Evolutionary conservation across 2,797 vertebrate genomes (phyloP), one percentile per base, ranked within the genome.

Genomic region (Hydrophis major): DNA sequence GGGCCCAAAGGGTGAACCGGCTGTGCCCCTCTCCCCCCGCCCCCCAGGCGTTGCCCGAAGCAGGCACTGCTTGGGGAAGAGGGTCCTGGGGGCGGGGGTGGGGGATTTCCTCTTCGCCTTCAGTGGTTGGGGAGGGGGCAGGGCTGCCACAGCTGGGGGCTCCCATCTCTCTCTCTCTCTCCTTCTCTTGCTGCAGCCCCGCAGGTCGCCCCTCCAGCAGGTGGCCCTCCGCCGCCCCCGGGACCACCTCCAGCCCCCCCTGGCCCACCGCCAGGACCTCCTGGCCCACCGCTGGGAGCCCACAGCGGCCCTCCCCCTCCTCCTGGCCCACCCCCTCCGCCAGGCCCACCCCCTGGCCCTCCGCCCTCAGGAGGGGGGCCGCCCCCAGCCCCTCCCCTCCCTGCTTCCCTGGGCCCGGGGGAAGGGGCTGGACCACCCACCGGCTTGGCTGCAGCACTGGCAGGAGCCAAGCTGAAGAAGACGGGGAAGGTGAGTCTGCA

Each of bases 381-480:
- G 0, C 98, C 98, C 0, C 98, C 98, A 0, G 97, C 98, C 0
- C 98, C 99, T 0, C 99, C 99, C 2, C 97, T 98, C 22, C 98
- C 98, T 0, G 25, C 97, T 91, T 59, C 95, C 2, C 97, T 96
- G 11, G 97, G 95, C 0, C 96, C 95, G 6, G 95, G 96, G 0
- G 93, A 92, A 16, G 95, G 97, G 1, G 97, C 91, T 0, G 92
- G 96, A 0, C 97, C 96, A 0, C 96, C 69, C 25, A 94, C 95
- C 0, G 96, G 97, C 18, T 96, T 99, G 63, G 98, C 98, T 0
- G 97, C 98, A 1, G 98, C 98, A 20, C 97, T 99, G 8, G 97
- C 98, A 0, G 98, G 98, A 60, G 98, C 98, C 57, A 99, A 98
- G 96, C 97, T 99, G 90, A 98, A 98, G 94, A 99, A 98, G 96